Evolutionary conservation across 1,140 invertebrate species (phyloP).

Genomic region (Coboldia fuscipes): DNA sequence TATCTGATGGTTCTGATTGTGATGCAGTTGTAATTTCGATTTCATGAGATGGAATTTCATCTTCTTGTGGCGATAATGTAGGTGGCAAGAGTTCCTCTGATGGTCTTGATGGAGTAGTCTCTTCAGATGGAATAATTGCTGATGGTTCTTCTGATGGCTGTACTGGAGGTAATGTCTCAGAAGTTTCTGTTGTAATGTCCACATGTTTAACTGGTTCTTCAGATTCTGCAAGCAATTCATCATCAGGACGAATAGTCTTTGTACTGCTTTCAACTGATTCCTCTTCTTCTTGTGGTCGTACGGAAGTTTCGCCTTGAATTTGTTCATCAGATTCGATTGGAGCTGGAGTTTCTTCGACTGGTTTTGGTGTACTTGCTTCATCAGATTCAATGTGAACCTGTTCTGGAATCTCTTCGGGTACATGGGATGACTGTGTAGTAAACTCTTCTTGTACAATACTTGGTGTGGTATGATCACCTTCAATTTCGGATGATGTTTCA

Average conservation of each 20-base stretch:
- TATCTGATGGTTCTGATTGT: too few relatives aligned
- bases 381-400: neutral
- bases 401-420: neutral
- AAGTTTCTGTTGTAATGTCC: too few relatives aligned
- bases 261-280: neutral
- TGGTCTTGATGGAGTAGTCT: too few relatives aligned
- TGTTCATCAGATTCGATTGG: neutral
- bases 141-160: too few relatives aligned
- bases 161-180: too few relatives aligned
- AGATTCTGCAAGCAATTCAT: neutral
- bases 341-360: neutral
- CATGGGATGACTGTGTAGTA: neutral
- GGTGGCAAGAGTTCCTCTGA: too few relatives aligned
- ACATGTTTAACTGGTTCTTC: neutral
- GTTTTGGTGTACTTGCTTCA: neutral
- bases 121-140: too few relatives aligned
- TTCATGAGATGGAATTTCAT: too few relatives aligned
- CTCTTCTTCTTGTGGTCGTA: neutral
- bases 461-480: too few relatives aligned
- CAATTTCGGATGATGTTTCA: too few relatives aligned
- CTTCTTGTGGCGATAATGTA: too few relatives aligned
- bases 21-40: too few relatives aligned
- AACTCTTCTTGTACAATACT: neutral
- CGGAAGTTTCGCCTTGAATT: neutral
- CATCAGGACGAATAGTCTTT: neutral